Evolutionary conservation across 2,888 invertebrate genomes (phyloP), one percentile per base, ranked within the genome.

Genomic region (Diarsia dahlii): DNA sequence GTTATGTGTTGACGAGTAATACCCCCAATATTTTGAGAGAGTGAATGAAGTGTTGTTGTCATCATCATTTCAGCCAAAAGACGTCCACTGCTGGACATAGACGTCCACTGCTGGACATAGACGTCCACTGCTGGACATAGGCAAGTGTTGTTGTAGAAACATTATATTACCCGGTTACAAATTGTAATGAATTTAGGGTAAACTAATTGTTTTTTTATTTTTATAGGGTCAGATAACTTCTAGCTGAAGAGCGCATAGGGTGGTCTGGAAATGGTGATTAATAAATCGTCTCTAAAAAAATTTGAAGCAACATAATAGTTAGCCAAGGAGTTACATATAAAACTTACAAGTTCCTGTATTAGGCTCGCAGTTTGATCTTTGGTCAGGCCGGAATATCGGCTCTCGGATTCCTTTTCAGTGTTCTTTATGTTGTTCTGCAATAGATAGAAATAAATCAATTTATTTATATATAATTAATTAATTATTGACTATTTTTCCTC

Each of bases 311-410:
- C 13, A 10, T 9, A 18, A 50, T 66, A 72, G 9, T 20, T 45
- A 34, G 9, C 13, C 23, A 56, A 4, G 6, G 12, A 46, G 3
- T 52, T 0, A 54, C 39, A n/a, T 0, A 58, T 39, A 18, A 48
- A 20, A 78, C 90, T 94, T 91, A 97, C 97, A 91, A 98, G 90
- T 91, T 98, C 98, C 76, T 97, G 97, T 69, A 98, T 94, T 8
- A 98, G 94, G 71, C 97, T 97, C 0, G 97, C 97, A 0, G 98
- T 97, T 93, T 98, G 97, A 83, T 98, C 97, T 84, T 97, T 97
- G 0, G 97, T 97, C 62, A 98, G 89, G 39, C 97, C 97, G 0
- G 97, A 97, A 88, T 97, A 97, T 87, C 97, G 97, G 70, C 93
- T 94, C 15, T 96, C 94, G 0, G 93, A 92, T 77, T 95, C 95